Conservation (phyloP, 2,888 invertebrate genomes). For the Polylopha cassiicola region DNA sequence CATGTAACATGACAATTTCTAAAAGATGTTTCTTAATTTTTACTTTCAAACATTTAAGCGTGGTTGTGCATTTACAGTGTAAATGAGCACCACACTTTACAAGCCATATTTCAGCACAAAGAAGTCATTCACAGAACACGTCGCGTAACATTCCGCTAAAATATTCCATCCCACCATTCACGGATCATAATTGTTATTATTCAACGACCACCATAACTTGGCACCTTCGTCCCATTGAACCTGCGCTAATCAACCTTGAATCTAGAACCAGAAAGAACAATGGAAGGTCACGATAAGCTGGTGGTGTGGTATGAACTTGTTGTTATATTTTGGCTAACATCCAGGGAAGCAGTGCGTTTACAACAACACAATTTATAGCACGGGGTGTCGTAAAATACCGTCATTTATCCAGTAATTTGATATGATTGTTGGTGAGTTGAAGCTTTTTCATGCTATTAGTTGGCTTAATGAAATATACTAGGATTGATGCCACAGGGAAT, state of each 20-base stretch:
- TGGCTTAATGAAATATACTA: conserved; percentile 5
- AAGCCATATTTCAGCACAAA: conserved; percentile 2
- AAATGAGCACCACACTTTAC: too few relatives aligned
- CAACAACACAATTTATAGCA: conserved; percentile 41
- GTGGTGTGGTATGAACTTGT: conserved; percentile 25
- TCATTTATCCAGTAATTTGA: conserved; percentile 35
- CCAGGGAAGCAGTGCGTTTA: conserved; percentile 43
- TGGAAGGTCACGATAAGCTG: conserved; percentile 19
- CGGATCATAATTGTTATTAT: conserved; percentile 22
- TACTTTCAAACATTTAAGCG: too few relatives aligned
- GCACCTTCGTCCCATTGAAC: conserved; percentile 7
- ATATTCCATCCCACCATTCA: conserved; percentile 18
- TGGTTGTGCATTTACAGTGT: too few relatives aligned
- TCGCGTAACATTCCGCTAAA: conserved; percentile 10
- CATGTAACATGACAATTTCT: too few relatives aligned
- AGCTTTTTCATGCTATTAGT: conserved; percentile 14
- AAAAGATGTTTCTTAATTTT: too few relatives aligned
- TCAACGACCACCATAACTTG: conserved; percentile 7
- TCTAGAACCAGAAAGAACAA: background rate
- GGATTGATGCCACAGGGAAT: background rate
- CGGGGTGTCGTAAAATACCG: conserved; percentile 37
- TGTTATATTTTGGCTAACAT: conserved; percentile 34
- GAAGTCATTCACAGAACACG: conserved; percentile 14
- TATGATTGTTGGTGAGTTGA: conserved; percentile 31
- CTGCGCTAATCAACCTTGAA: conserved; percentile 2